phyloP scores from a whole-genome alignment of 2,113 vertebrate species.

The Hydropotes inermis region DNA sequence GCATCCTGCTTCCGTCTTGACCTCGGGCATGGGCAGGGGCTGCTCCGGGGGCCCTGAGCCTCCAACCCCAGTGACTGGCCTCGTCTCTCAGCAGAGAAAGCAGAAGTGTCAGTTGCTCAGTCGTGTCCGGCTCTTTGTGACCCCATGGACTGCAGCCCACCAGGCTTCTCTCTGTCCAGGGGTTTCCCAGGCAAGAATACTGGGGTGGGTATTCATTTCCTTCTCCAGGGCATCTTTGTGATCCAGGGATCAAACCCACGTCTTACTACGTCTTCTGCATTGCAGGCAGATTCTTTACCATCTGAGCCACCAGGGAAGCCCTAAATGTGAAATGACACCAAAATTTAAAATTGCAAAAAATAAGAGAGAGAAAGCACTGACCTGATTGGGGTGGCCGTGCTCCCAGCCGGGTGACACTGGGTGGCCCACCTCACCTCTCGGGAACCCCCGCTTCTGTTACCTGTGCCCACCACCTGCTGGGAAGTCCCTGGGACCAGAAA shows the following conservation, averaged over 20 bases:
- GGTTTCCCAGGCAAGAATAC: not conserved
- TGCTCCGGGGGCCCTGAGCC: not conserved
- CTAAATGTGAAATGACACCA: not conserved
- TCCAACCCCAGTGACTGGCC: not conserved
- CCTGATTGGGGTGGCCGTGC: fast-evolving
- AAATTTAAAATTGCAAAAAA: not conserved
- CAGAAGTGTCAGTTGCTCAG: fast-evolving
- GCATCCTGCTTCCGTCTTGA: fast-evolving
- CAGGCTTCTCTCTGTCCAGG: not conserved
- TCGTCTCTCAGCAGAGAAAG: not conserved
- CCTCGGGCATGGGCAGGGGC: fast-evolving
- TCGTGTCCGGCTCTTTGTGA: not conserved
- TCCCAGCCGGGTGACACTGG: fast-evolving
- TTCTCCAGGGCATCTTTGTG: not conserved
- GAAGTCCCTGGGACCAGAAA: not conserved
- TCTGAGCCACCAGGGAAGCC: not conserved
- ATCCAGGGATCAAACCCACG: not conserved
- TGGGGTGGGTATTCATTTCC: not conserved
- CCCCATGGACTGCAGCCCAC: not conserved
- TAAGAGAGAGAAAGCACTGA: fast-evolving
- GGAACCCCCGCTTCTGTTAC: not conserved
- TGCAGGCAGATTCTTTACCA: not conserved
- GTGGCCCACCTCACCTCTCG: fast-evolving
- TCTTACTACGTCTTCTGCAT: not conserved
- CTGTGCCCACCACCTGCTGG: not conserved